A percentile compares a stretch with the other conserved stretches of the same genome.
Conservation (phyloP, 2,888 invertebrate genomes). For the Teleiodes luculella region DNA sequence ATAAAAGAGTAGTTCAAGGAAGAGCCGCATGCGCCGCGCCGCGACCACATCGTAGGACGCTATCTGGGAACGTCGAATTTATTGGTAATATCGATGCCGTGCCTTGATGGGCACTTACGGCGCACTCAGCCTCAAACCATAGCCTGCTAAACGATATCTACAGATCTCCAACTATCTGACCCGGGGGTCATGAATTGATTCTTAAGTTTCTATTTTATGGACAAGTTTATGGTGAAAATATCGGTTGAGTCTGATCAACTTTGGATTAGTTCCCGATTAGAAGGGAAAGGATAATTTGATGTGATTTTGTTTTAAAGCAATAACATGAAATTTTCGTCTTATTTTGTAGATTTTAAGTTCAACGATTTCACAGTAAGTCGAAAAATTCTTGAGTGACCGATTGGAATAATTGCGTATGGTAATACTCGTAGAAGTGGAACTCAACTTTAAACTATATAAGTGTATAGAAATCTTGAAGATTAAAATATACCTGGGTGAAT, state of each 20-base stretch:
- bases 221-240: slow-evolving; percentile 17
- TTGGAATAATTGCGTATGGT: no score
- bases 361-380: no score
- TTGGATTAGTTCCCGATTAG: slow-evolving; percentile 7
- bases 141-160: slow-evolving; percentile 45
- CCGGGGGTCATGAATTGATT: slow-evolving; percentile 70
- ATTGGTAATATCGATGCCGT: slow-evolving; percentile 65
- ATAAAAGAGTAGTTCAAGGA: slow-evolving; percentile 37
- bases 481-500: no score
- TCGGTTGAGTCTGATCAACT: background rate
- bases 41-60: slow-evolving; percentile 52
- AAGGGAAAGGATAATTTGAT: slow-evolving; percentile 11
- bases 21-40: slow-evolving; percentile 39
- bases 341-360: no score
- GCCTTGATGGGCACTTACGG: slow-evolving; percentile 60
- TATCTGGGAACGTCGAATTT: slow-evolving; percentile 69
- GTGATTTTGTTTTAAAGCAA: background rate
- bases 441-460: no score
- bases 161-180: slow-evolving; percentile 50
- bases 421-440: no score
- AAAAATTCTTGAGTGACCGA: no score
- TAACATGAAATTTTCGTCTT: background rate
- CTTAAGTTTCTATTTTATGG: slow-evolving; percentile 62
- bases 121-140: slow-evolving; percentile 43
- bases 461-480: no score